Base-by-base conservation (phyloP, 2,888 invertebrate genomes). In the Malthinus seriepunctatus region DNA sequence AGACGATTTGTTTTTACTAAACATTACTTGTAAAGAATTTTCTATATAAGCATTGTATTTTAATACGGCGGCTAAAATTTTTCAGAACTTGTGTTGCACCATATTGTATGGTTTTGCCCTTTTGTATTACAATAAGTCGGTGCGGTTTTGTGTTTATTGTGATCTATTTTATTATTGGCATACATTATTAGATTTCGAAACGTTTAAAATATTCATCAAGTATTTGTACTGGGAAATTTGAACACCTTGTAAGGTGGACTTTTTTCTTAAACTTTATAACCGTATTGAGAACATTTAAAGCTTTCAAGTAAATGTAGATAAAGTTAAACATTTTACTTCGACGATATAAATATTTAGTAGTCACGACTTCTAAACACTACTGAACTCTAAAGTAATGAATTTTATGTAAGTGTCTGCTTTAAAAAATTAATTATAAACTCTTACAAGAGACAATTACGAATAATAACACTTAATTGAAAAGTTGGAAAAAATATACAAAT, bases 331-430 rank as follows among this genome's bases (percentile, higher is more conserved):
- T 60, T 63, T 45, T 56, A 47, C 56, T 61, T 58, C 37, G 47
- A 54, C 33, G 14, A 55, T 62, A 66, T 66, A 64, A 66, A 66
- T 66, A 66, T 64, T 66, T 66, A 66, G 62, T 60, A 63, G 66
- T 66, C 66, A 66, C 66, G 66, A 64, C 51, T 60, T 56, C 47
- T 51, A 57, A 63, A 57, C 61, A 62, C 65, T 51, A 47, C 51
- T 42, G n/a, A 42, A 42, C 23, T 23, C 23, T 23, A 23, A 23
- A 23, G 23, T 23, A 23, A 5, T 2, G 23, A 23, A 23, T 5
- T 23, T 23, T 23, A 23, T 23, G 23, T 23, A 23, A 23, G 23
- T 23, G 23, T 5, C 23, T 5, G 23, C 23, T 23, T 23, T 23
- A 23, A 23, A 23, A 23, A 23, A 23, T 23, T 23, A 23, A 23